Percentiles rank a stretch among this genome's conserved stretches.
Conservation (phyloP, 2,888 invertebrate species). For the Orthosia gracilis region DNA sequence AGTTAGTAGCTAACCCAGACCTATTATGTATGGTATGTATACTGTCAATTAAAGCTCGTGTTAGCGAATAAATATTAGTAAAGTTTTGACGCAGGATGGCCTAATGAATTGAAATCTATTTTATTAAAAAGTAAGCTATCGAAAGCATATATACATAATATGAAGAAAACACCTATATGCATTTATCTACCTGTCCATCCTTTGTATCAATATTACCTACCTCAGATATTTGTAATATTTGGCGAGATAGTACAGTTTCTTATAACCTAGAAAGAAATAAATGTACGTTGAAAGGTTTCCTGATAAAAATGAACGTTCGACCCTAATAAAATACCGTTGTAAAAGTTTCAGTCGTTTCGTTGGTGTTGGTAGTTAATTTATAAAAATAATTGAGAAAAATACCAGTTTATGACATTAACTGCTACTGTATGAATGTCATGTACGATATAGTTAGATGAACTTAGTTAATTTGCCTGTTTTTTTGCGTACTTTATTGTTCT, state of each 20-base stretch:
- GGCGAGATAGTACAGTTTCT: neutral
- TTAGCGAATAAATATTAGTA: too few relatives aligned
- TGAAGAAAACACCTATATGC: neutral
- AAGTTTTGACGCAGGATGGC: too few relatives aligned
- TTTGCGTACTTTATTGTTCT: constrained; percentile 16
- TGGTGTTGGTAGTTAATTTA: constrained; percentile 33
- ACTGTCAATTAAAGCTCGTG: too few relatives aligned
- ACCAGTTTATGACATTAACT: constrained; percentile 36
- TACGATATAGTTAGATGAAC: constrained; percentile 5
- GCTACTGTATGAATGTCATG: constrained; percentile 26
- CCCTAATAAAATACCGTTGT: constrained; percentile 35
- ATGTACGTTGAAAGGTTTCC: neutral
- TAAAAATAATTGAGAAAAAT: constrained; percentile 31
- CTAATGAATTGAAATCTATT: too few relatives aligned
- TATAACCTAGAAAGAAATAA: neutral
- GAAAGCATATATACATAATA: neutral
- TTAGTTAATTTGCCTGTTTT: neutral
- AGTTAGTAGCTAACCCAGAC: too few relatives aligned
- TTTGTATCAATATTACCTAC: neutral
- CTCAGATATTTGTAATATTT: neutral
- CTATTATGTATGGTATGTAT: too few relatives aligned
- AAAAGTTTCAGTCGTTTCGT: constrained; percentile 40
- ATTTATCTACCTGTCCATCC: neutral
- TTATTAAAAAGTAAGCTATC: too few relatives aligned
- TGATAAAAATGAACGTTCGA: constrained; percentile 24